Evolutionary conservation across 2,888 invertebrate species (phyloP), one percentile per base, ranked within the genome.

Genomic region (Pandemis corylana): DNA sequence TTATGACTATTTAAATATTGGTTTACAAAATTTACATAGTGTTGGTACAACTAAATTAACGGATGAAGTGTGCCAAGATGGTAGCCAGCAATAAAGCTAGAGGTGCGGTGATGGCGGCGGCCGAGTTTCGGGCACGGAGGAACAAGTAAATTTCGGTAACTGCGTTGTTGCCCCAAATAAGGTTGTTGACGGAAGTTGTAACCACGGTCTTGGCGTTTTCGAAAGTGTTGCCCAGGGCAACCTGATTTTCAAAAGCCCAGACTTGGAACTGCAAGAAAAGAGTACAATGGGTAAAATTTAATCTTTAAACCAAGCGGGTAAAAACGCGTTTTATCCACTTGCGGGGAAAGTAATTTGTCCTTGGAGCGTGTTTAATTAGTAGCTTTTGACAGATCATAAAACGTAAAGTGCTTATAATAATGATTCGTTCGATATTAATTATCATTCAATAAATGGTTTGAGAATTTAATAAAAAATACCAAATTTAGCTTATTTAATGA

Each of bases 221-320:
- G 81, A 94, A 92, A 0, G 89, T 85, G 0, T 77, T 79, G 2
- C 76, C 85, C 7, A 92, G 80, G 0, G 78, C 81, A 0, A 85
- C 4, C 78, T 94, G 93, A 75, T 89, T 86, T 0, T 67, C 28
- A 78, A 89, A 92, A 2, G 87, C 77, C 93, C 93, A 94, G 0
- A 72, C 28, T 82, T 92, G 92, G 88, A 93, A 92, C 94, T 94
- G 86, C 7, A 79, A 81, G 77, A 67, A 42, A 68, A 74, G 64
- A 15, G 62, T 42, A 69, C 7, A 41, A 44, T 49, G 6, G 13
- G 46, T 9, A 76, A 56, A 41, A 15, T 59, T 15, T 6, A 20
- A 65, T 13, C 20, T 20, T 20, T 20, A 20, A 20, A 20, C 20
- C 20, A 20, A 20, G 20, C 20, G 20, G 20, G 20, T 20, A 20